These are phyloP conservation scores for Garra rufa DNA, from an alignment of 2,113 vertebrate genomes.

Conservation along the genomic window DNA sequence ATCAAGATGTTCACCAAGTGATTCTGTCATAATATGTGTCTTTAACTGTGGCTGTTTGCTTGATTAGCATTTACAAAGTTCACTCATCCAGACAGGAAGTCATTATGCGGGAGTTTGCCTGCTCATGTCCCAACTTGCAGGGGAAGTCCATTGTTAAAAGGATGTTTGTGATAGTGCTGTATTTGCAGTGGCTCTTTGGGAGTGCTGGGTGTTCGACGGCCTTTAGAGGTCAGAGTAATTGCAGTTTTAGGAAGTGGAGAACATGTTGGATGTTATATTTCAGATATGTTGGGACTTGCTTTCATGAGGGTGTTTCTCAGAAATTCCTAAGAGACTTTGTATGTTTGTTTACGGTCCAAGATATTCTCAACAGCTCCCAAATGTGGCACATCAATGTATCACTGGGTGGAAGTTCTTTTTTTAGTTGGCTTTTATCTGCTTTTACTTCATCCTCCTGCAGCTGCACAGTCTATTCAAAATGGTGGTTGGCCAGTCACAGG, in stretches of 20 bases:
- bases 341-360: background rate
- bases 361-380: background rate
- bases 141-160: slow-evolving; percentile 39
- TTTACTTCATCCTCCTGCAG: slow-evolving; percentile 24
- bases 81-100: slow-evolving; percentile 39
- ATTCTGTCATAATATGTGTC: background rate
- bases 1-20: background rate
- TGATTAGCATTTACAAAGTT: background rate
- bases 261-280: background rate
- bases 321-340: background rate
- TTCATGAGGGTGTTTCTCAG: background rate
- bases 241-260: background rate
- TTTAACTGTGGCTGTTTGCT: background rate
- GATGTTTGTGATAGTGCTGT: slow-evolving; percentile 23
- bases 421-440: background rate
- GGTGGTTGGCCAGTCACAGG: slow-evolving; percentile 52
- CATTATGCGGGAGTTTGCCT: slow-evolving; percentile 20
- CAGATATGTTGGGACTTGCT: slow-evolving; percentile 20
- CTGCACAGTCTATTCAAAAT: slow-evolving; percentile 48
- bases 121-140: slow-evolving; percentile 11
- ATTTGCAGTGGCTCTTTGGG: background rate
- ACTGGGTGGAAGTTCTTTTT: background rate
- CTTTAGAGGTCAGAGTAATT: background rate
- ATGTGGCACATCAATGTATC: background rate
- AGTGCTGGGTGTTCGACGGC: background rate